Evolutionary conservation across 2,888 invertebrate species (phyloP), one percentile per base, ranked within the genome.

Genomic region (Entomobrya proxima): DNA sequence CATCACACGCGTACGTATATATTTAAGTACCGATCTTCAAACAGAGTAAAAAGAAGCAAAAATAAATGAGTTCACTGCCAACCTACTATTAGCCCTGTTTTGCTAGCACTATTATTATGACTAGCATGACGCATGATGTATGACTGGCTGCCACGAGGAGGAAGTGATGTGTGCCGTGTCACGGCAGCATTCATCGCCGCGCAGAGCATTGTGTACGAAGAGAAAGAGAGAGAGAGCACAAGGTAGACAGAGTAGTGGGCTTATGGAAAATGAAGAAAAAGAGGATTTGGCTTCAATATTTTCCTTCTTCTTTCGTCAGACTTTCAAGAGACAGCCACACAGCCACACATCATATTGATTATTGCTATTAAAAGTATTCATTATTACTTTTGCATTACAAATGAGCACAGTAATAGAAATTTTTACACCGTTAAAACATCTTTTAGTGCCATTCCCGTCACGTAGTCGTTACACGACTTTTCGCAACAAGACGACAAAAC

Each of bases 121-220:
- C 32, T 24, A 74, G n/a, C 52, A 21, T 74, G 74, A 52, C 50
- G 52, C 52, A 52, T 74, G 74, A 74, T 74, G 74, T 74, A 74
- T 74, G 52, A 74, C 52, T 47, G 3, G 32, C 52, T 74, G 74
- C 74, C 74, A 74, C n/a, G 30, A 74, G 32, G 47, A 72, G 15
- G 21, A 30, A 18, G 15, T 44, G 44, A 35, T 50, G 52, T 74
- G 52, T 52, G 74, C 21, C 74, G 32, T 74, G 74, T 52, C 74
- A 69, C 44, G 27, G 44, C 44, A 11, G 27, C 58, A 61, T 67
- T 24, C 37, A n/a, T n/a, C n/a, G n/a, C n/a, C n/a, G n/a, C n/a
- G n/a, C n/a, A n/a, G n/a, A n/a, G 40, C 21, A 69, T 44, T 69
- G 69, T 69, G 69, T 27, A 69, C 40, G 32, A 24, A 69, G 40